Base-by-base conservation (phyloP, 2,113 vertebrate genomes). In the Bolborhynchus lineola region DNA sequence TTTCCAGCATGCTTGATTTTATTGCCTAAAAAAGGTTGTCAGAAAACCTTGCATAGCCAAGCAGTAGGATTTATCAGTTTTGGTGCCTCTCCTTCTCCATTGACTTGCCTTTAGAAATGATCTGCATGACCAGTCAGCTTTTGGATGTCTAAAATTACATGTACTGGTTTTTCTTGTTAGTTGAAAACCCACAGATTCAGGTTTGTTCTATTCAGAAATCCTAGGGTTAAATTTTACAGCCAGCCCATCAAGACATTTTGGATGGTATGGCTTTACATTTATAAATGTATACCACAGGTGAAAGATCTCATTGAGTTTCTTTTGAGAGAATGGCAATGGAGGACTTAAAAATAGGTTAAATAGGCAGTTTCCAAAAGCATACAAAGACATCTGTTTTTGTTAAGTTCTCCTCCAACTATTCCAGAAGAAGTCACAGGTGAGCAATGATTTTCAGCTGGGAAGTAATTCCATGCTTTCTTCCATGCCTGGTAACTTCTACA, bases 201-300 rank as follows among this genome's bases (percentile, higher is more conserved):
- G 13, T 35, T 59, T 71, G 18, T 31, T 13, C 33, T 47, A 5
- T 25, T 53, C 39, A 49, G 29, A 65, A 77, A 53, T 23, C 16
- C 18, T 33, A 79, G 20, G 16, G 19, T 44, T 78, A 62, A 49
- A 52, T 35, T 44, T 41, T 35, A 29, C 47, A 69, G 24, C 10
- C 39, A 42, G 12, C 16, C 20, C 37, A 15, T 33, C 31, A 16
- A 31, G 24, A 14, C 6, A 37, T 49, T 17, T 63, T 7, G 29
- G 44, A 44, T 6, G 17, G 1, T 2, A 16, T 12, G 47, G 35
- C 14, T 59, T 76, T 16, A 1, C 11, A 47, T 65, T 90, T 26
- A 29, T 53, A n/a, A 92, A 59, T 9, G 1, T 0, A 0, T 26
- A 9, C 11, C 49, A 46, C 4, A 9, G n/a, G 24, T 44, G 37